Evolutionary conservation across 2,888 invertebrate genomes (phyloP).

Genomic region (Chalcis sispes): DNA sequence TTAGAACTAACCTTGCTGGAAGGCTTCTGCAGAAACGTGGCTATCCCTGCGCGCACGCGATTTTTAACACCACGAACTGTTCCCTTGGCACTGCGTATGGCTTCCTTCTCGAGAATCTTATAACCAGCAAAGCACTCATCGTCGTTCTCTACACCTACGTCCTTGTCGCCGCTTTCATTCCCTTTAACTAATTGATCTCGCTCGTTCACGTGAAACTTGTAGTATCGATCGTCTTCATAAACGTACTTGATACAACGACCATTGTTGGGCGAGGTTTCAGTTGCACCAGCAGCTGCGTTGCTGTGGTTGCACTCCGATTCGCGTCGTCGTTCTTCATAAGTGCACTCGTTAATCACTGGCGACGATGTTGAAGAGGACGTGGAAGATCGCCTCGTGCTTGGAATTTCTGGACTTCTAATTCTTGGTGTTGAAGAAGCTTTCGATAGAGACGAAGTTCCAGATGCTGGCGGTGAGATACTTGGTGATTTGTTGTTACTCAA

Average conservation of each 20-base stretch:
- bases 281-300: background rate
- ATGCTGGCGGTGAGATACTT: conserved; percentile 58
- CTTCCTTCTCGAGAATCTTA: conserved; percentile 84
- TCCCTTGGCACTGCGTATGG: conserved; percentile 93
- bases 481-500: background rate
- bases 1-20: conserved; percentile 83
- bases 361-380: background rate
- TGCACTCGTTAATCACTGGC: conserved; percentile 80
- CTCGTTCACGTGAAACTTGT: conserved; percentile 90
- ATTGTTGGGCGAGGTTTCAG: conserved; percentile 62
- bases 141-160: conserved; percentile 61
- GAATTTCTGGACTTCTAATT: conserved; percentile 63
- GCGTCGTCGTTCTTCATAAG: conserved; percentile 82
- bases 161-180: conserved; percentile 56
- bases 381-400: conserved; percentile 55
- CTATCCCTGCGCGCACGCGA: conserved; percentile 94
- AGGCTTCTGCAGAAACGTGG: conserved; percentile 93
- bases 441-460: conserved; percentile 58
- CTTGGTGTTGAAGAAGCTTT: conserved; percentile 69
- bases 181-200: conserved; percentile 67
- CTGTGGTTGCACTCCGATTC: conserved; percentile 69
- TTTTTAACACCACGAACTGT: conserved; percentile 96
- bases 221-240: conserved; percentile 87
- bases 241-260: conserved; percentile 77
- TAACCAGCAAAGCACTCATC: conserved; percentile 87